phyloP scores from a whole-genome alignment of 2,888 invertebrate species.

The Diplazon laetatorius region DNA sequence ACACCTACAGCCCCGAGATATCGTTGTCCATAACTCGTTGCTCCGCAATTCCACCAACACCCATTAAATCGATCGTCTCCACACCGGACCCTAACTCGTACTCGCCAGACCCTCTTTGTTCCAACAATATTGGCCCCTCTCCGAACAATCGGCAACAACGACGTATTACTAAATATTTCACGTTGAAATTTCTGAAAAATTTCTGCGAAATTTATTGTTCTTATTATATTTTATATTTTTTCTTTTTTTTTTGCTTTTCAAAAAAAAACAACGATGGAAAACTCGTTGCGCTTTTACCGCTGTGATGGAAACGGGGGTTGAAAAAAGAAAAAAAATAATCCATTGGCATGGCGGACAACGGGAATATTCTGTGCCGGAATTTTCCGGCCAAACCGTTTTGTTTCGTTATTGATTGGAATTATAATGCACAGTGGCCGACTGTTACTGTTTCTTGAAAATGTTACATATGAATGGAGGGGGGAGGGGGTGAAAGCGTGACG shows the following conservation, averaged over 20 bases:
- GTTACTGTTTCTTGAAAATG: not conserved
- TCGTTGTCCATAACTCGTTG: conserved; percentile 69
- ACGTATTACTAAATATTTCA: not conserved
- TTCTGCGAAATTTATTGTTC: no score
- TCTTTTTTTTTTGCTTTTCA: no score
- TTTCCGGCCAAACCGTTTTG: no score
- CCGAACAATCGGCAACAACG: not conserved
- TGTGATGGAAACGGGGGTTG: conserved; percentile 31
- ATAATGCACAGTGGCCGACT: no score
- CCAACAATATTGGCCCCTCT: conserved; percentile 21
- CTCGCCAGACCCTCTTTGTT: conserved; percentile 16
- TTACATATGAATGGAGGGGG: not conserved
- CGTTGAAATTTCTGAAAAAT: no score
- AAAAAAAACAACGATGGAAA: no score
- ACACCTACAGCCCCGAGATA: conserved; percentile 75
- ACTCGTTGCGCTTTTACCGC: not conserved
- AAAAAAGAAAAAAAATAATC: not conserved
- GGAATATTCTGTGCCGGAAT: no score
- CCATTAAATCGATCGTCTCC: conserved; percentile 65
- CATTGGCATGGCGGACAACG: no score
- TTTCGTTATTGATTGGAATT: no score
- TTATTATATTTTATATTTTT: no score
- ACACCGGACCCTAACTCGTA: conserved; percentile 42
- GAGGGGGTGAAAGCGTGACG: not conserved
- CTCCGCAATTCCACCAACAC: conserved; percentile 63